Evolutionary conservation across 2,113 vertebrate species (phyloP).

Genomic region (Pelobates fuscus): DNA sequence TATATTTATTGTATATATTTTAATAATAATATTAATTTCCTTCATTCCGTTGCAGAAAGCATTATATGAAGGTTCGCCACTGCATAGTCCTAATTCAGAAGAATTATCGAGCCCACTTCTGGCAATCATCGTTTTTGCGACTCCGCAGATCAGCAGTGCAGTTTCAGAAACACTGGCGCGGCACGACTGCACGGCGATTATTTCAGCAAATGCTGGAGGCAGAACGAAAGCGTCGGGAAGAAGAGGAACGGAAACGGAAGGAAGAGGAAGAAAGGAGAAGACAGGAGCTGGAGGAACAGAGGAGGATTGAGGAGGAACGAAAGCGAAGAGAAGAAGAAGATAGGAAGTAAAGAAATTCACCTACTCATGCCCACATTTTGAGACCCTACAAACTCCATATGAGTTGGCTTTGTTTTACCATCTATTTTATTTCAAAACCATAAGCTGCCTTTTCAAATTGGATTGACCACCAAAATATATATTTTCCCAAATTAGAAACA

Average conservation of each 20-base stretch:
- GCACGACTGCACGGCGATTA: slow-evolving; percentile 73
- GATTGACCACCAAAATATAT: too few species aligned
- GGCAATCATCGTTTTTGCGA: slow-evolving; percentile 73
- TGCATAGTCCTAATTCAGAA: slow-evolving; percentile 84
- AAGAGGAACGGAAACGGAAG: slow-evolving; percentile 65
- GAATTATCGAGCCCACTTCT: slow-evolving; percentile 85
- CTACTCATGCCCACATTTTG: background rate
- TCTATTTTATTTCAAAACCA: too few species aligned
- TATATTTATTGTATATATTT: too few species aligned
- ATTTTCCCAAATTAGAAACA: too few species aligned
- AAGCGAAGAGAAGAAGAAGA: slow-evolving; percentile 54
- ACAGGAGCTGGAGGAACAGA: slow-evolving; percentile 67
- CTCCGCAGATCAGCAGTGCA: slow-evolving; percentile 73
- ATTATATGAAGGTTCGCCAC: slow-evolving; percentile 74
- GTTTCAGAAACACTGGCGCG: slow-evolving; percentile 84
- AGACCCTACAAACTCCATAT: too few species aligned
- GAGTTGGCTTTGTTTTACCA: too few species aligned
- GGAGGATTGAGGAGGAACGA: slow-evolving; percentile 54
- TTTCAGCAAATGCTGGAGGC: slow-evolving; percentile 73
- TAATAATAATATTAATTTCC: background rate
- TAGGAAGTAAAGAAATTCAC: slow-evolving; percentile 59
- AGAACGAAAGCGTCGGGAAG: slow-evolving; percentile 65
- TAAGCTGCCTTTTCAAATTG: too few species aligned
- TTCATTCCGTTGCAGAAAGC: slow-evolving; percentile 72
- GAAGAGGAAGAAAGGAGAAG: slow-evolving; percentile 59